Evolutionary conservation across 1,140 invertebrate genomes (phyloP).

Genomic region (Drosophila nigrodunni): DNA sequence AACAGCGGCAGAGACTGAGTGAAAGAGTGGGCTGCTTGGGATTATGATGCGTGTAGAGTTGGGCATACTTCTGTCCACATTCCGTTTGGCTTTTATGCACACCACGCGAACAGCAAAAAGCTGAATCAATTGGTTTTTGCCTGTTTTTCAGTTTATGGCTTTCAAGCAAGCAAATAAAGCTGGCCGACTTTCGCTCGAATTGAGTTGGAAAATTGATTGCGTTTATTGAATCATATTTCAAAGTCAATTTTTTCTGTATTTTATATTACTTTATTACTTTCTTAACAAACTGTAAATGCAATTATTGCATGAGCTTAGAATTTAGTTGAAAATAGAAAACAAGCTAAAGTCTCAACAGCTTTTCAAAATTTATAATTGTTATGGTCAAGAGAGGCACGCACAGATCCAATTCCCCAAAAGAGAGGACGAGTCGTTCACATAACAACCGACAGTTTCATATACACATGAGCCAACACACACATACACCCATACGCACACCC

Average conservation of each 20-base stretch:
- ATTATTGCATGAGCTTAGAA: slow-evolving; percentile 2
- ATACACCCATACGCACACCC: slow-evolving; percentile 15
- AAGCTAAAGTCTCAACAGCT: slow-evolving; percentile 19
- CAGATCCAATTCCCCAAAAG: not conserved
- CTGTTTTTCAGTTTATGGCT: slow-evolving; percentile 42
- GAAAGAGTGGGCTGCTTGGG: not conserved
- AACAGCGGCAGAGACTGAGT: not conserved
- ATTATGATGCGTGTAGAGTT: slow-evolving; percentile 37
- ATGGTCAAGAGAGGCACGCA: slow-evolving; percentile 31
- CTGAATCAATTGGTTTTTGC: slow-evolving; percentile 45
- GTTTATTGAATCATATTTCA: slow-evolving; percentile 31
- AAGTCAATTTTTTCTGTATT: slow-evolving; percentile 7
- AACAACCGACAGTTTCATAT: slow-evolving; percentile 36
- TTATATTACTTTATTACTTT: slow-evolving; percentile 8
- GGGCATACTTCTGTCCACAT: slow-evolving; percentile 20
- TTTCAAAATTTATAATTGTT: slow-evolving; percentile 47
- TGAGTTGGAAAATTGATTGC: slow-evolving; percentile 59
- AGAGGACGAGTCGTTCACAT: slow-evolving; percentile 38
- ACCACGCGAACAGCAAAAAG: slow-evolving; percentile 21
- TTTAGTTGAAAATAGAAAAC: not conserved
- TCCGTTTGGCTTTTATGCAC: slow-evolving; percentile 18
- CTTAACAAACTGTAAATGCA: not conserved
- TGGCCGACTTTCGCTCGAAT: slow-evolving; percentile 2
- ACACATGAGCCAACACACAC: not conserved
- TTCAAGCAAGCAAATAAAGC: slow-evolving; percentile 41